Percentiles rank a stretch among this genome's conserved stretches.
Conservation (phyloP, 53 echinoderm and acorn worm species). For the Pentamera pediparva region DNA sequence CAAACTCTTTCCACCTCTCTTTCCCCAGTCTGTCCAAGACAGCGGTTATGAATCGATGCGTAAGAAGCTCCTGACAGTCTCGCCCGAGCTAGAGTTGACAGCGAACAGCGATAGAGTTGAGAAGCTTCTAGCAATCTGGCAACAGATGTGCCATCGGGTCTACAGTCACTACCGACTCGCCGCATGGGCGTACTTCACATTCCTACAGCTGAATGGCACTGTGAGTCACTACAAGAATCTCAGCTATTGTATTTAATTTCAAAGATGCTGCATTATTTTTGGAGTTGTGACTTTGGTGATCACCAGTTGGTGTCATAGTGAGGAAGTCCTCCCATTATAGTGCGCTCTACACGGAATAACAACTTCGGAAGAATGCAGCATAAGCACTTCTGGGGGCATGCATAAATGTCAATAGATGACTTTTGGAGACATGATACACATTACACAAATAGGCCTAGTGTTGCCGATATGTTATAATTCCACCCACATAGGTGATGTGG, state of each 20-base stretch:
- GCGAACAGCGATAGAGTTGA: slow-evolving; percentile 42
- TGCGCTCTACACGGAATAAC: no score
- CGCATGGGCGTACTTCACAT: slow-evolving; percentile 93
- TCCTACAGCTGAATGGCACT: slow-evolving; percentile 80
- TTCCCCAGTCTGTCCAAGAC: slow-evolving; percentile 71
- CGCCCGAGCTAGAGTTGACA: slow-evolving; percentile 56
- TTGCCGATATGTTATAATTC: no score
- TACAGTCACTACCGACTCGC: slow-evolving; percentile 95
- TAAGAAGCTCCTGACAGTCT: slow-evolving; percentile 61
- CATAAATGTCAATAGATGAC: not conserved
- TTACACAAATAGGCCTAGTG: no score
- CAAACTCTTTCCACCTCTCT: not conserved
- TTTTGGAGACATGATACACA: no score
- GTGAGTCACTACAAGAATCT: slow-evolving; percentile 47
- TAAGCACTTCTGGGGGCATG: not conserved
- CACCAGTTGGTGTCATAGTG: not conserved
- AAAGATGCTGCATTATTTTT: not conserved
- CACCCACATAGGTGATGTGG: no score
- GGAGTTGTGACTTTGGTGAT: not conserved
- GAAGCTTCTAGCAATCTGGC: slow-evolving; percentile 81
- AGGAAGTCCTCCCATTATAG: not conserved
- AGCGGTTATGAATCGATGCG: slow-evolving; percentile 87
- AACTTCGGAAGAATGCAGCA: no score
- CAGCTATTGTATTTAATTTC: not conserved
- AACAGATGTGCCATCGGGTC: slow-evolving; percentile 72